phyloP scores from a whole-genome alignment of 1,140 invertebrate genomes.

The Centruroides sculpturatus region DNA sequence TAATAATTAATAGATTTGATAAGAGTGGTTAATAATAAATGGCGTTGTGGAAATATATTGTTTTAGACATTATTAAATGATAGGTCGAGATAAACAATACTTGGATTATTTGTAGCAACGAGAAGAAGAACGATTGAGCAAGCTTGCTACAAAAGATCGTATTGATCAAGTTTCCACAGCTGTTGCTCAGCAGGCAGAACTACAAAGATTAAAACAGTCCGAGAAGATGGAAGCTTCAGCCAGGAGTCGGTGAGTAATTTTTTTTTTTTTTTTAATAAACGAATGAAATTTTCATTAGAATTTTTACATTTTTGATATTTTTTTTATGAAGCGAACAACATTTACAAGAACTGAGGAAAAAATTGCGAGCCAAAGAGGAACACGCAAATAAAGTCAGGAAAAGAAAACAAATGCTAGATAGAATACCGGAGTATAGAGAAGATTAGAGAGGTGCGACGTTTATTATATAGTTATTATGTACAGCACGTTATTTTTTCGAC shows the following conservation, averaged over 20 bases:
- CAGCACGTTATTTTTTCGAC: too few species aligned
- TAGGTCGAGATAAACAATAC: too few species aligned
- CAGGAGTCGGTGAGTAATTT: slow-evolving; percentile 1
- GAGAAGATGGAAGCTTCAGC: slow-evolving; percentile 1
- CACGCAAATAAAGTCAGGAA: slow-evolving; percentile 8
- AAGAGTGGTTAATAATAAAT: too few species aligned
- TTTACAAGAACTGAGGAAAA: slow-evolving; percentile 9
- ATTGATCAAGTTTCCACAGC: slow-evolving; percentile 1
- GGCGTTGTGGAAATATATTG: too few species aligned
- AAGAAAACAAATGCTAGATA: slow-evolving; percentile 8
- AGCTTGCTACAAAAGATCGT: slow-evolving; percentile 4
- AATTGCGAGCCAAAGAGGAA: slow-evolving; percentile 6
- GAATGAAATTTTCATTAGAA: not conserved
- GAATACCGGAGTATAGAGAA: not conserved
- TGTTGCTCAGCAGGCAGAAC: slow-evolving; percentile 2
- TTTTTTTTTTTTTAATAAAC: not conserved
- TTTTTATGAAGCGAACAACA: slow-evolving; percentile 4
- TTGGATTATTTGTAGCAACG: not conserved
- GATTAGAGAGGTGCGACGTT: too few species aligned
- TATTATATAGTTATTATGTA: too few species aligned
- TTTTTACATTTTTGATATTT: not conserved
- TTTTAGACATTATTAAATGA: too few species aligned
- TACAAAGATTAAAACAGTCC: slow-evolving; percentile 2
- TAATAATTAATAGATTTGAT: too few species aligned
- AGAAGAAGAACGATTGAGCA: slow-evolving; percentile 8